Percentiles rank a stretch among this genome's conserved stretches.
These are phyloP conservation scores for Chloropsis cyanopogon DNA, from an alignment of 2,113 vertebrate genomes.

Conservation along the genomic window DNA sequence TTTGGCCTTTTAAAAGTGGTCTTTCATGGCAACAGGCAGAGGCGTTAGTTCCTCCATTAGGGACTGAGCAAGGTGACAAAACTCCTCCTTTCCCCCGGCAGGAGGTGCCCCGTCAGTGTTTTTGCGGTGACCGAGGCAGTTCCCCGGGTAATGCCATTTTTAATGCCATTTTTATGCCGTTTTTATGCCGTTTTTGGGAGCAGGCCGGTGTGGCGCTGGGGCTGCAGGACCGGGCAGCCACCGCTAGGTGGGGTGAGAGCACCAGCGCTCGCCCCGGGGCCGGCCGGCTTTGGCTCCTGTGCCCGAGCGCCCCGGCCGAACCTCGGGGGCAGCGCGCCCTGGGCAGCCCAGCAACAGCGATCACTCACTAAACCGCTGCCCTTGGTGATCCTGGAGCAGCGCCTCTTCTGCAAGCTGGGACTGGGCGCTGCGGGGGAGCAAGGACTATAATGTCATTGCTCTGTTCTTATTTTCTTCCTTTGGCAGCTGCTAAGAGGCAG, in stretches of 20 bases:
- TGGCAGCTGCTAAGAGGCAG: not conserved
- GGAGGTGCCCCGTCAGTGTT: not conserved
- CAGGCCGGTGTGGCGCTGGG: no score
- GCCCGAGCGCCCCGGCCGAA: no score
- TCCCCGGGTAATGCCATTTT: no score
- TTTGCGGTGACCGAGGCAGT: no score
- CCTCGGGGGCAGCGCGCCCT: no score
- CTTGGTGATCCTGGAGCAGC: not conserved
- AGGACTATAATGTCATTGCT: fast-evolving
- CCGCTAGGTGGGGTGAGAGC: no score
- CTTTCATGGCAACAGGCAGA: not conserved
- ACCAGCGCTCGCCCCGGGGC: no score
- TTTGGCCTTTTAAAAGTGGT: not conserved
- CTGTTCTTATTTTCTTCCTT: not conserved
- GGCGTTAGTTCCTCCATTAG: not conserved
- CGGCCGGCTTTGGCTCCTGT: no score
- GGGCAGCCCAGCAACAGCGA: not conserved
- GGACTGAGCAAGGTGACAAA: not conserved
- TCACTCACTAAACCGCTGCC: not conserved
- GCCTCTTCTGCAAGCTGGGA: not conserved
- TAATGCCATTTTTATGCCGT: no score
- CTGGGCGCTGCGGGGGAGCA: fast-evolving
- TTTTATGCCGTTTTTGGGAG: no score
- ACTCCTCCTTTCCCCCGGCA: not conserved
- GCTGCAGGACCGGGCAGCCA: no score